phyloP scores from a whole-genome alignment of 1,140 invertebrate species.

The Bombus fervidus region DNA sequence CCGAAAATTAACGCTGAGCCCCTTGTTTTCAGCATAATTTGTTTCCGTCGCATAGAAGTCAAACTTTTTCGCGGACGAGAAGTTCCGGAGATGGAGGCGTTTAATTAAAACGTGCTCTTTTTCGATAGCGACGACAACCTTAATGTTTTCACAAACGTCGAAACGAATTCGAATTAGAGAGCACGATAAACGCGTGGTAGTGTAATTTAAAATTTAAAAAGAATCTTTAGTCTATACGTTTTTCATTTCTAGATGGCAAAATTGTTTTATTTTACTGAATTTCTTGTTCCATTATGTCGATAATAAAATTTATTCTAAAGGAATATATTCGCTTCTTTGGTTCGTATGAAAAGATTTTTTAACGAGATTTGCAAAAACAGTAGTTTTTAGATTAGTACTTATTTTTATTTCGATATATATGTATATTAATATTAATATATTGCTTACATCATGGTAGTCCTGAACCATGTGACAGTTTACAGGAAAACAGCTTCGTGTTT shows the following conservation, averaged over 20 bases:
- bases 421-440: neutral
- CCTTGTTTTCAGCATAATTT: slow-evolving; percentile 36
- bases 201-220: neutral
- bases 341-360: neutral
- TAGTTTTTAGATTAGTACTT: too few relatives aligned
- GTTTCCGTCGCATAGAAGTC: slow-evolving; percentile 35
- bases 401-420: too few relatives aligned
- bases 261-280: too few relatives aligned
- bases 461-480: neutral
- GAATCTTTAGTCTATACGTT: too few relatives aligned
- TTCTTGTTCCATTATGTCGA: neutral
- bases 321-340: neutral
- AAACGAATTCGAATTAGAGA: neutral
- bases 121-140: too few relatives aligned
- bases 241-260: too few relatives aligned
- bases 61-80: slow-evolving; percentile 11
- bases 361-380: neutral
- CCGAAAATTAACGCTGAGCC: slow-evolving; percentile 29
- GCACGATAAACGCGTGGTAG: neutral
- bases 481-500: neutral
- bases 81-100: too few relatives aligned
- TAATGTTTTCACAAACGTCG: neutral
- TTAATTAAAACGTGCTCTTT: slow-evolving; percentile 4
- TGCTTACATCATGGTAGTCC: neutral
- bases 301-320: neutral